These are phyloP conservation scores for human DNA, from an alignment of 2,113 vertebrate genomes.

Conservation along the genomic window DNA sequence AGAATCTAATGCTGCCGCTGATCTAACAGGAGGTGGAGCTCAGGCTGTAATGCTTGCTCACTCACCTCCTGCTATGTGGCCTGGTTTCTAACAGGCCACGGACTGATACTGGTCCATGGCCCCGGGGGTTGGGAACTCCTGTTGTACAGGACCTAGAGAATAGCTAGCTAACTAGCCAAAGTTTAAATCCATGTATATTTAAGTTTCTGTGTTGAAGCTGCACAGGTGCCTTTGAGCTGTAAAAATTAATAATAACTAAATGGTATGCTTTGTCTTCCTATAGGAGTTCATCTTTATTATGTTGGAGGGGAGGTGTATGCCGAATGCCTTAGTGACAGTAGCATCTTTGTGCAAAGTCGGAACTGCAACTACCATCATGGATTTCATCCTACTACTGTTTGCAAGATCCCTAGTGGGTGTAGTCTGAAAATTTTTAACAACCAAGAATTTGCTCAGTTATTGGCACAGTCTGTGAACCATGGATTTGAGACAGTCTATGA, in stretches of 20 bases:
- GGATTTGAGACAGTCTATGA: slow-evolving; percentile 99
- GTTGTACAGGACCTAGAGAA: neutral
- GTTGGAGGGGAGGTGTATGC: slow-evolving; percentile 98
- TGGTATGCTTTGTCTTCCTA: rapidly evolving
- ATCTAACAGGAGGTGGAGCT: no score
- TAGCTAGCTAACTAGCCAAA: neutral
- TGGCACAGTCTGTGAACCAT: slow-evolving; percentile 98
- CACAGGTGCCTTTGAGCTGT: neutral
- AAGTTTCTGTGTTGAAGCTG: neutral
- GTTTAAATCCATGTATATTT: neutral
- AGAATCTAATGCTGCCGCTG: no score
- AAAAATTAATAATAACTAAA: no score
- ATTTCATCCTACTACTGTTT: slow-evolving; percentile 98
- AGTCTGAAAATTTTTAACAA: slow-evolving; percentile 99
- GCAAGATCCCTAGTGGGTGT: slow-evolving; percentile 98
- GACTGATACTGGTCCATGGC: no score
- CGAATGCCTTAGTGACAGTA: slow-evolving; percentile 98
- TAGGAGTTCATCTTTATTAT: slow-evolving; percentile 98
- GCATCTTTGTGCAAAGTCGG: slow-evolving; percentile 99
- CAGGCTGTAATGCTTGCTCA: no score
- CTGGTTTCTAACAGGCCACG: no score
- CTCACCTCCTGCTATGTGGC: no score
- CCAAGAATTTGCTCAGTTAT: slow-evolving; percentile 97
- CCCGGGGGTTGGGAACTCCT: no score
- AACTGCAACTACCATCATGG: slow-evolving; percentile 99